Conservation (phyloP, 2,113 vertebrate species). For the Gymnobelideus leadbeateri region DNA sequence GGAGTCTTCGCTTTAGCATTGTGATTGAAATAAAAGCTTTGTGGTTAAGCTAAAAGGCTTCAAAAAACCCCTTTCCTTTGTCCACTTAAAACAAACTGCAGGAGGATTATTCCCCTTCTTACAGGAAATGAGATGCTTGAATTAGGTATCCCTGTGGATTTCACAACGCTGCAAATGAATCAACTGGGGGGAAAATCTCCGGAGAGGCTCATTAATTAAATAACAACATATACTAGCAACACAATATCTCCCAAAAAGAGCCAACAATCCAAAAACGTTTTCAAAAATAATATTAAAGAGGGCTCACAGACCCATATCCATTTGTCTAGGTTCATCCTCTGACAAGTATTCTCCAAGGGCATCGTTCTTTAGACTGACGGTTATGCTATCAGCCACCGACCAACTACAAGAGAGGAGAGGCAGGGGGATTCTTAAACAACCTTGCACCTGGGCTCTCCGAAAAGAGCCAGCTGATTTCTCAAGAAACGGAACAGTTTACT, state of each 20-base stretch:
- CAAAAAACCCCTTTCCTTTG: constrained; percentile 53
- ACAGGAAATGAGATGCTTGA: constrained; percentile 77
- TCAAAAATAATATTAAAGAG: fast-evolving
- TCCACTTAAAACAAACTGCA: constrained; percentile 62
- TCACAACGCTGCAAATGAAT: constrained; percentile 73
- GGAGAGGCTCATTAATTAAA: constrained; percentile 76
- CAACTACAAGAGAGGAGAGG: not conserved
- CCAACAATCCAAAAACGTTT: not conserved
- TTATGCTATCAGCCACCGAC: not conserved
- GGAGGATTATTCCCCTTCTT: constrained; percentile 72
- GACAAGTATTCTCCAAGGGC: not conserved
- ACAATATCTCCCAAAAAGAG: constrained; percentile 19
- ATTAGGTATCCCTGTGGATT: constrained; percentile 76
- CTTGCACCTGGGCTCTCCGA: not conserved
- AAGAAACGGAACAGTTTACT: not conserved
- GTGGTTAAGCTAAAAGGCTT: constrained; percentile 59
- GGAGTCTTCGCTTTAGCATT: not conserved
- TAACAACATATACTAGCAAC: constrained; percentile 62
- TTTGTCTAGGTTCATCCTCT: not conserved
- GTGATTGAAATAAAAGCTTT: constrained; percentile 62
- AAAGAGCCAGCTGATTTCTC: not conserved
- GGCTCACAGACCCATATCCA: fast-evolving
- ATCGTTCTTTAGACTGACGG: not conserved
- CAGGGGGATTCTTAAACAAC: not conserved
- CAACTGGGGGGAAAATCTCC: constrained; percentile 72